Percentiles rank a stretch among this genome's conserved stretches.
Conservation (phyloP, 1,140 invertebrate species). For the Drosophila suzukii region DNA sequence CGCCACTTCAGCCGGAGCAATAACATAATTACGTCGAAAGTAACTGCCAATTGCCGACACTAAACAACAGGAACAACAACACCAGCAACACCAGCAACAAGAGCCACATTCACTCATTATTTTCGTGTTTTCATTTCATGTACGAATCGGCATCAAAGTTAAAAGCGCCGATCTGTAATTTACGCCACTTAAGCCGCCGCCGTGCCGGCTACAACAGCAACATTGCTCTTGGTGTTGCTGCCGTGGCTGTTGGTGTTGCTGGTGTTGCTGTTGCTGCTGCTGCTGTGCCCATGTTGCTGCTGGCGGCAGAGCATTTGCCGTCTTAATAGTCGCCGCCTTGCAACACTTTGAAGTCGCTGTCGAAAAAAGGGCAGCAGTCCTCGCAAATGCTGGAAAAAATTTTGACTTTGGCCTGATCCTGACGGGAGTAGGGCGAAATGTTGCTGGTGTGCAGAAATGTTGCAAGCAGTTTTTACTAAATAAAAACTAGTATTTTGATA, state of each 20-base stretch:
- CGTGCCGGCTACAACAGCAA: constrained; percentile 73
- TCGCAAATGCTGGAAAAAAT: constrained; percentile 2
- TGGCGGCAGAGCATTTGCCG: constrained; percentile 61
- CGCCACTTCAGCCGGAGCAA: constrained; percentile 55
- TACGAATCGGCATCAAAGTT: constrained; percentile 84
- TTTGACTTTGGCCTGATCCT: constrained; percentile 20
- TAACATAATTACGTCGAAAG: constrained; percentile 57
- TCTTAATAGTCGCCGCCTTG: constrained; percentile 40
- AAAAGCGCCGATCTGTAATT: constrained; percentile 84
- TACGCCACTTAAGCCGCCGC: constrained; percentile 84
- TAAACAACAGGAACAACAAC: constrained; percentile 55
- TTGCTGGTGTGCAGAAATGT: constrained; percentile 10
- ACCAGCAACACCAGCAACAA: constrained; percentile 46
- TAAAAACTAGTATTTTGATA: background rate
- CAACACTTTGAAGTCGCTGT: constrained; percentile 55
- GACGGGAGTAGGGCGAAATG: constrained; percentile 43
- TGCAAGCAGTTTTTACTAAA: background rate
- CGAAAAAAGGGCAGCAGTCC: constrained; percentile 53
- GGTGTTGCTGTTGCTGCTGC: constrained; percentile 34
- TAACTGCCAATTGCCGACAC: constrained; percentile 53
- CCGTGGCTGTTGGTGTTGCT: constrained; percentile 43
- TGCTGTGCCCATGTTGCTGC: constrained; percentile 46
- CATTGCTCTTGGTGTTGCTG: constrained; percentile 51
- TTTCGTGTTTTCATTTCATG: constrained; percentile 84
- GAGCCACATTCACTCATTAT: constrained; percentile 76